Conservation (phyloP, 2,113 vertebrate species). For the Otocyon megalotis region DNA sequence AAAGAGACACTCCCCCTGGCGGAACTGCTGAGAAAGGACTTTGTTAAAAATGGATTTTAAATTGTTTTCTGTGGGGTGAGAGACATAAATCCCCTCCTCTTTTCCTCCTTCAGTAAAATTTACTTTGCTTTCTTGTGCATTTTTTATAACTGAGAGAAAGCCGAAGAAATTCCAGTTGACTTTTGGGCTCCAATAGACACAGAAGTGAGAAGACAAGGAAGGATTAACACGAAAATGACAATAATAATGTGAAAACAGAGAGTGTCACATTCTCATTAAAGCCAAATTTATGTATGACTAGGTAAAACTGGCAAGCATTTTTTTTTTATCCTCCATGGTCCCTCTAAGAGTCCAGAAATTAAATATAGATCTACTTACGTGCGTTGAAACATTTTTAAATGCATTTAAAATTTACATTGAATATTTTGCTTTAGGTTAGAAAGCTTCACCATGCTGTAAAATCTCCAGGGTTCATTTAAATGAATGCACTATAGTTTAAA, state of each 20-base stretch:
- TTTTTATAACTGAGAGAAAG: neutral
- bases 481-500: slow-evolving; percentile 37
- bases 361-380: slow-evolving; percentile 50
- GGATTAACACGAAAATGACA: neutral
- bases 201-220: slow-evolving; percentile 44
- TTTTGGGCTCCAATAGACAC: slow-evolving; percentile 6
- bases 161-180: slow-evolving; percentile 7
- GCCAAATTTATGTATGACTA: slow-evolving; percentile 29
- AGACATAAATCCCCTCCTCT: neutral
- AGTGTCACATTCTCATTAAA: neutral
- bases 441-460: slow-evolving; percentile 19
- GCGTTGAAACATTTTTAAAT: slow-evolving; percentile 47
- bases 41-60: neutral
- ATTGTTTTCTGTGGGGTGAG: neutral
- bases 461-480: slow-evolving; percentile 33
- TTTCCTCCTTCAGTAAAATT: slow-evolving; percentile 37
- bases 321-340: slow-evolving; percentile 38
- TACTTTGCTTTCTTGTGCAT: neutral
- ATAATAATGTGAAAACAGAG: slow-evolving; percentile 55
- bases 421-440: slow-evolving; percentile 54
- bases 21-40: neutral
- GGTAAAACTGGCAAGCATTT: slow-evolving; percentile 43
- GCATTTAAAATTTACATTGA: slow-evolving; percentile 61
- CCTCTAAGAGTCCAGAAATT: slow-evolving; percentile 30
- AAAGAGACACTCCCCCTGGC: neutral